Conservation (phyloP, 2,797 vertebrate species). For the Mallotus villosus region DNA sequence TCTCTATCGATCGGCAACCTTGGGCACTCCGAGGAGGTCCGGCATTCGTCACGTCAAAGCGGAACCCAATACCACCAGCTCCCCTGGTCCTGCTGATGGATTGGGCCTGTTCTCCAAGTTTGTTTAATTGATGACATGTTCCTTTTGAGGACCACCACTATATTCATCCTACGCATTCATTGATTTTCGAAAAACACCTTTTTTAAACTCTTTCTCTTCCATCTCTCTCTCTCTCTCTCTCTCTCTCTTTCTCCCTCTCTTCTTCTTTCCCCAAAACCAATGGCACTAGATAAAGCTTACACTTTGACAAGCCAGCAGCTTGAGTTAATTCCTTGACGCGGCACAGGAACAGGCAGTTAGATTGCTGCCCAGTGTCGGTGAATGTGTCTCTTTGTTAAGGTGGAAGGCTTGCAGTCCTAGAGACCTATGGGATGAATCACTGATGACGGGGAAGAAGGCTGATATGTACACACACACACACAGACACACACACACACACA, state of each 20-base stretch:
- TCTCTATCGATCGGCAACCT: slow-evolving; percentile 81
- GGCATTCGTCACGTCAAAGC: slow-evolving; percentile 76
- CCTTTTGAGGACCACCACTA: slow-evolving; percentile 66
- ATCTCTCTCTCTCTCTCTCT: no score
- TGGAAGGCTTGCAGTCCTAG: slow-evolving; percentile 39
- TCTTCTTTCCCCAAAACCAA: slow-evolving; percentile 46
- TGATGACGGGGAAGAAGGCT: neutral
- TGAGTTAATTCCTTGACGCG: slow-evolving; percentile 36
- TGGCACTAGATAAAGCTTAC: slow-evolving; percentile 46
- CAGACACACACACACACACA: neutral
- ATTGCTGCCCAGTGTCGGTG: slow-evolving; percentile 9
- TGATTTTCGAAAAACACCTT: slow-evolving; percentile 67
- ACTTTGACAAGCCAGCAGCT: slow-evolving; percentile 31
- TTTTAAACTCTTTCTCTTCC: neutral
- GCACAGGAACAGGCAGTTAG: slow-evolving; percentile 19
- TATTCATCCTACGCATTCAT: slow-evolving; percentile 56
- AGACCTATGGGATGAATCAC: slow-evolving; percentile 33
- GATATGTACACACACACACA: neutral
- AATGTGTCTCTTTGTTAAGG: slow-evolving; percentile 45
- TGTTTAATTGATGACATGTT: slow-evolving; percentile 80
- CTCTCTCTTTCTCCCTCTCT: slow-evolving; percentile 11
- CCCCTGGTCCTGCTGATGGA: slow-evolving; percentile 71
- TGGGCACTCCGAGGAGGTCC: slow-evolving; percentile 73
- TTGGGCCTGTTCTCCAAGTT: slow-evolving; percentile 71
- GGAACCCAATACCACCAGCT: slow-evolving; percentile 77